These are phyloP conservation scores for Apamea crenata DNA, from an alignment of 2,888 invertebrate species.

Conservation along the genomic window DNA sequence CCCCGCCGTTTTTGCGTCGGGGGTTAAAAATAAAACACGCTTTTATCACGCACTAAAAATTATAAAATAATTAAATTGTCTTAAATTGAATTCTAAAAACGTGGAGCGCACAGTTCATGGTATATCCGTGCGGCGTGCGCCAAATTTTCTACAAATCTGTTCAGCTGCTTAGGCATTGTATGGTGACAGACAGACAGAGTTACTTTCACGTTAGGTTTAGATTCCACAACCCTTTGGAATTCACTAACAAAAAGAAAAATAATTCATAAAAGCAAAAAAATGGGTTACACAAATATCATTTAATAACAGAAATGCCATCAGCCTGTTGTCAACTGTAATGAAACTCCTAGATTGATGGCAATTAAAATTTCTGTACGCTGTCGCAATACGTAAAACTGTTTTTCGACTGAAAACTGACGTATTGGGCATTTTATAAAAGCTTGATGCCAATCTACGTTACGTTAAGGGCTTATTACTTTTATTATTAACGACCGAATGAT, in stretches of 20 bases:
- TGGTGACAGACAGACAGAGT: no score
- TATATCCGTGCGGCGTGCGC: neutral
- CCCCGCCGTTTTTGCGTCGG: no score
- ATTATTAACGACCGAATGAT: constrained; percentile 25
- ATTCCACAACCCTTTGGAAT: neutral
- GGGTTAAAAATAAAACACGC: no score
- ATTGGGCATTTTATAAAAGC: constrained; percentile 48
- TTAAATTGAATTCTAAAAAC: no score
- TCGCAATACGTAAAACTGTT: constrained; percentile 46
- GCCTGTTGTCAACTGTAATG: constrained; percentile 45
- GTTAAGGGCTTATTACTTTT: constrained; percentile 29
- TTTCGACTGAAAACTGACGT: constrained; percentile 41
- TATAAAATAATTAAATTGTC: no score
- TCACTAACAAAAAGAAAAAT: neutral
- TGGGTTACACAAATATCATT: constrained; percentile 10
- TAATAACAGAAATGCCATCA: constrained; percentile 39
- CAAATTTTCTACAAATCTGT: neutral
- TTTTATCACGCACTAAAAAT: no score
- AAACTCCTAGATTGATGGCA: constrained; percentile 58
- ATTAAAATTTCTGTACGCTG: constrained; percentile 56
- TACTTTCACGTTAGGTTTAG: neutral
- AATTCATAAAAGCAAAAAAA: neutral
- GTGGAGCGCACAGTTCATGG: no score
- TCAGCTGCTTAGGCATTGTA: neutral
- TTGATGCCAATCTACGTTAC: constrained; percentile 37